A percentile compares a stretch with the other conserved stretches of the same genome.
Evolutionary conservation across 2,888 invertebrate genomes (phyloP).

Genomic region (Drosophila suboccidentalis): DNA sequence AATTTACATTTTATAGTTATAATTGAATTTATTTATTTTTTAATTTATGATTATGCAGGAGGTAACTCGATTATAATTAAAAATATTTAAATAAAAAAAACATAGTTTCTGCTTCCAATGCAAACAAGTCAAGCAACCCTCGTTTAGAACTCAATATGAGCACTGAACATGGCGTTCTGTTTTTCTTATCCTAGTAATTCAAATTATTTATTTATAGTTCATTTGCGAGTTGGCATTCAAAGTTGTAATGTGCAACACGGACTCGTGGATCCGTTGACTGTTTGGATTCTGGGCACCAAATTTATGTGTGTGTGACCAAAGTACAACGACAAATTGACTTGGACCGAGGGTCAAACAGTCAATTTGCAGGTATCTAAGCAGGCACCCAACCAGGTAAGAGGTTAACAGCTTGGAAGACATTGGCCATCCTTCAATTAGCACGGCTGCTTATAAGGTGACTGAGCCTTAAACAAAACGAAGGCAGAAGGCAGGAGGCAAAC

Average conservation of each 20-base stretch:
- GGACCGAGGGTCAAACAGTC: conserved; percentile 37
- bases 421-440: conserved; percentile 64
- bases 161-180: conserved; percentile 12
- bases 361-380: conserved; percentile 27
- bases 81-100: too few species aligned
- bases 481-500: conserved; percentile 9
- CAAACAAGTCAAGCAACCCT: conserved; percentile 14
- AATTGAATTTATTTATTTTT: too few species aligned
- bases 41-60: too few species aligned
- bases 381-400: conserved; percentile 13
- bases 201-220: conserved; percentile 80
- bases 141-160: conserved; percentile 14
- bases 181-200: conserved; percentile 59
- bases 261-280: conserved; percentile 12
- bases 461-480: conserved; percentile 55
- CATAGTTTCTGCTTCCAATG: too few species aligned
- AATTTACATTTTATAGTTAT: too few species aligned
- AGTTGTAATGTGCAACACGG: conserved; percentile 58
- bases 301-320: conserved; percentile 54
- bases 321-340: conserved; percentile 68
- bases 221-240: conserved; percentile 75
- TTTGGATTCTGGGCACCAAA: conserved; percentile 26
- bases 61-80: too few species aligned
- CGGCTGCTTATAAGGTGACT: conserved; percentile 42
- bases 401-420: conserved; percentile 34